phyloP scores from a whole-genome alignment of 2,113 vertebrate genomes.

The Origma solitaria region DNA sequence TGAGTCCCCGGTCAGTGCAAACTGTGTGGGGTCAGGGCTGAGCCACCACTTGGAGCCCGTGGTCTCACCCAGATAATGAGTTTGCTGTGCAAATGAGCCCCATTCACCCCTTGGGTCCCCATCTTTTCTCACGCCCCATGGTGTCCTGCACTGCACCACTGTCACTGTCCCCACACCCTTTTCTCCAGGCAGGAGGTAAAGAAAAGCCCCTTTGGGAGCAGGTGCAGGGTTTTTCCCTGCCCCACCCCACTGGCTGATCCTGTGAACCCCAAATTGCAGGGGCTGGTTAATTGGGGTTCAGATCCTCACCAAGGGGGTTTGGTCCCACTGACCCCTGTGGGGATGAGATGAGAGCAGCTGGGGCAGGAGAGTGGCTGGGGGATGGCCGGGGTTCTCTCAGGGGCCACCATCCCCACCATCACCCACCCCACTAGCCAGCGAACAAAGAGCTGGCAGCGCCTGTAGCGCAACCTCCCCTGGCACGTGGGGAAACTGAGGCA shows the following conservation, averaged over 20 bases:
- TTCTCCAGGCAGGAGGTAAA: neutral
- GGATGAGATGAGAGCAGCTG: rapidly evolving
- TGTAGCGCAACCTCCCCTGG: neutral
- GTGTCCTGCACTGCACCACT: neutral
- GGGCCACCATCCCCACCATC: neutral
- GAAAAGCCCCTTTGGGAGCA: neutral
- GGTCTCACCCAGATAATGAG: neutral
- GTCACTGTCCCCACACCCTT: neutral
- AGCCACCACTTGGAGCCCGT: rapidly evolving
- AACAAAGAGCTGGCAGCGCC: constrained; percentile 29
- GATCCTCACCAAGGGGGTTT: neutral
- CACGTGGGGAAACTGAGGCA: constrained; percentile 35
- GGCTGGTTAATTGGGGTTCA: neutral
- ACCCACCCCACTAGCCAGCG: neutral
- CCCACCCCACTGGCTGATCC: neutral
- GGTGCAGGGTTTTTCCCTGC: neutral
- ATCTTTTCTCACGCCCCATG: rapidly evolving
- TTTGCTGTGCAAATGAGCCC: neutral
- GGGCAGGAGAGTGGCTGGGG: neutral
- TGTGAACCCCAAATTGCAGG: neutral
- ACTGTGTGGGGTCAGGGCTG: neutral
- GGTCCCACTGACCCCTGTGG: neutral
- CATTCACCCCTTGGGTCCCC: neutral
- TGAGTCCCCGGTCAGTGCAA: rapidly evolving
- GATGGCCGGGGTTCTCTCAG: neutral